These are phyloP conservation scores for Eurystomus glaucurus DNA, from an alignment of 2,797 vertebrate genomes.

Conservation along the genomic window DNA sequence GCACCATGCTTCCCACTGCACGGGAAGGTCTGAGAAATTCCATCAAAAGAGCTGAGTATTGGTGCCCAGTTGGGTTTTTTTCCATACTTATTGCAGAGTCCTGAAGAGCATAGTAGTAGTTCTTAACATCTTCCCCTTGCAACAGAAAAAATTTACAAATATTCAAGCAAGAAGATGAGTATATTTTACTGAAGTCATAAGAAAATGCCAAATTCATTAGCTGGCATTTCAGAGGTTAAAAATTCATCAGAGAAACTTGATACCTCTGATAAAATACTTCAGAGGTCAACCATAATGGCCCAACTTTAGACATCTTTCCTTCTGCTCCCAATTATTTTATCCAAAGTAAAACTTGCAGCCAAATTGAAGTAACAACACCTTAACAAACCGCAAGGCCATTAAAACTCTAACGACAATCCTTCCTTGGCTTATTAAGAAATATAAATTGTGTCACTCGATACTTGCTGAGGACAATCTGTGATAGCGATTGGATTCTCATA, in stretches of 20 bases:
- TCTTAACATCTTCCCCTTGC: not conserved
- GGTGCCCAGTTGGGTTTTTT: not conserved
- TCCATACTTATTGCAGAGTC: not conserved
- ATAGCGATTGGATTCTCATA: not conserved
- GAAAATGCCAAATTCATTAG: not conserved
- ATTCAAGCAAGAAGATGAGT: not conserved
- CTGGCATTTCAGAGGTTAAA: not conserved
- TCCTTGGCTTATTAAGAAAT: not conserved
- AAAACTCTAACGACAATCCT: not conserved
- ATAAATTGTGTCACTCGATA: not conserved
- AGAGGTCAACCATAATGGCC: not conserved
- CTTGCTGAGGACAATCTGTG: rapidly evolving
- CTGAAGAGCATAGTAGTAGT: not conserved
- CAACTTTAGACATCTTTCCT: not conserved
- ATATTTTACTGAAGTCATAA: not conserved
- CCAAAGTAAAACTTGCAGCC: not conserved
- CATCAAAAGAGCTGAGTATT: not conserved
- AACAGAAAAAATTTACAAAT: not conserved
- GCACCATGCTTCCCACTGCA: not conserved
- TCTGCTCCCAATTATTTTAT: not conserved
- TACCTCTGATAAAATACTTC: not conserved
- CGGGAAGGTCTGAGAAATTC: not conserved
- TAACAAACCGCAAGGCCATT: not conserved
- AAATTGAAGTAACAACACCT: not conserved
- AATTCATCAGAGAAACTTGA: not conserved